Evolutionary conservation across 2,113 vertebrate species (phyloP).

Genomic region (Malurus melanocephalus): DNA sequence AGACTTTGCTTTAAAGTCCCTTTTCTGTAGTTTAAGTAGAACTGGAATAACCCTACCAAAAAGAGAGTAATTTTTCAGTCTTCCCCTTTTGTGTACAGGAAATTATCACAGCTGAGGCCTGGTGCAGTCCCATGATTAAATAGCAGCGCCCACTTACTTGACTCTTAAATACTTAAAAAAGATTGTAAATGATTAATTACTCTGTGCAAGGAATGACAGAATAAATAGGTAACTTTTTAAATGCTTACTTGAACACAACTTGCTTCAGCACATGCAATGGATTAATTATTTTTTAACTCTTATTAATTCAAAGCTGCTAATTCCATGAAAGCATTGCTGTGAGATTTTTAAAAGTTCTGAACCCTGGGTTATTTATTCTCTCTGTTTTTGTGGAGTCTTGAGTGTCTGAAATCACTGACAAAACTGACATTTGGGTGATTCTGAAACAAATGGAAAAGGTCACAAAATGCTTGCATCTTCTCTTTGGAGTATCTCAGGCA

Average conservation of each 20-base stretch:
- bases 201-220: slow-evolving; percentile 21
- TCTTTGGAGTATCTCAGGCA: not conserved
- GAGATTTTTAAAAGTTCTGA: not conserved
- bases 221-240: slow-evolving; percentile 40
- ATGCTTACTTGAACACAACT: slow-evolving; percentile 39
- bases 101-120: not conserved
- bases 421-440: slow-evolving; percentile 6
- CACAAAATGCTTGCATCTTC: not conserved
- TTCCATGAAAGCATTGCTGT: slow-evolving; percentile 13
- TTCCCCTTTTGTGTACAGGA: not conserved
- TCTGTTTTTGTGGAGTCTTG: not conserved
- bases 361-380: not conserved
- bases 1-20: not conserved
- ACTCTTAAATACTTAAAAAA: slow-evolving; percentile 54
- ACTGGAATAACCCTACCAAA: not conserved
- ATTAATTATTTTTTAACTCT: slow-evolving; percentile 56
- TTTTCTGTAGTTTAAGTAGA: not conserved
- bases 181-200: slow-evolving; percentile 57
- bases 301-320: slow-evolving; percentile 52
- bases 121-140: slow-evolving; percentile 12
- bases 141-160: slow-evolving; percentile 9
- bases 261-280: slow-evolving; percentile 13
- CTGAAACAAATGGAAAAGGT: not conserved
- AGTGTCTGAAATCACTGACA: not conserved
- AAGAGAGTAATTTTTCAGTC: not conserved